Evolutionary conservation across 2,113 vertebrate species (phyloP).

Genomic region (Bothrops jararaca): DNA sequence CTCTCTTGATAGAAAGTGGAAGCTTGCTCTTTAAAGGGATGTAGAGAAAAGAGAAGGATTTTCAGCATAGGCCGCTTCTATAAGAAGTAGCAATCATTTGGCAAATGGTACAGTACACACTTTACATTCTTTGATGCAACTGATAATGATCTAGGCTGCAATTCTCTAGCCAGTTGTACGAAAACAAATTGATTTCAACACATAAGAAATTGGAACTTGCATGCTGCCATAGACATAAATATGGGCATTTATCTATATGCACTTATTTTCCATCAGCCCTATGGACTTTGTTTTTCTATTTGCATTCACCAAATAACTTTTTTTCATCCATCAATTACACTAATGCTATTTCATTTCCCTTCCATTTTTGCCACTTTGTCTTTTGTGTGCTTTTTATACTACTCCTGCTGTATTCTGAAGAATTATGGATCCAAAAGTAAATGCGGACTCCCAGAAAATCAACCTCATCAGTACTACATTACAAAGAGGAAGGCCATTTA

Average conservation of each 20-base stretch:
- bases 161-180: neutral
- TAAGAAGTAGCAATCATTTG: conserved; percentile 76
- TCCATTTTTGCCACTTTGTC: conserved; percentile 42
- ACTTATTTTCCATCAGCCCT: neutral
- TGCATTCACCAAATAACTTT: conserved; percentile 34
- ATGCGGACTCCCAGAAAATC: conserved; percentile 58
- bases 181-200: neutral
- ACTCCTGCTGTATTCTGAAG: conserved; percentile 37
- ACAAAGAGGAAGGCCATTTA: conserved; percentile 56
- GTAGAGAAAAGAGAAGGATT: conserved; percentile 60
- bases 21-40: conserved; percentile 65
- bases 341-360: conserved; percentile 39
- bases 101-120: conserved; percentile 71
- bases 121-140: conserved; percentile 70
- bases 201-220: neutral
- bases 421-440: conserved; percentile 55
- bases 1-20: conserved; percentile 63
- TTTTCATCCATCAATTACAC: conserved; percentile 27
- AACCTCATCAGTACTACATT: conserved; percentile 40
- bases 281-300: conserved; percentile 36
- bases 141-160: conserved; percentile 66
- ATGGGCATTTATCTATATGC: conserved; percentile 23
- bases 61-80: conserved; percentile 61
- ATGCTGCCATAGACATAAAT: neutral
- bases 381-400: conserved; percentile 43